Evolutionary conservation across 2,888 invertebrate genomes (phyloP).

Genomic region (Tortrix viridana): DNA sequence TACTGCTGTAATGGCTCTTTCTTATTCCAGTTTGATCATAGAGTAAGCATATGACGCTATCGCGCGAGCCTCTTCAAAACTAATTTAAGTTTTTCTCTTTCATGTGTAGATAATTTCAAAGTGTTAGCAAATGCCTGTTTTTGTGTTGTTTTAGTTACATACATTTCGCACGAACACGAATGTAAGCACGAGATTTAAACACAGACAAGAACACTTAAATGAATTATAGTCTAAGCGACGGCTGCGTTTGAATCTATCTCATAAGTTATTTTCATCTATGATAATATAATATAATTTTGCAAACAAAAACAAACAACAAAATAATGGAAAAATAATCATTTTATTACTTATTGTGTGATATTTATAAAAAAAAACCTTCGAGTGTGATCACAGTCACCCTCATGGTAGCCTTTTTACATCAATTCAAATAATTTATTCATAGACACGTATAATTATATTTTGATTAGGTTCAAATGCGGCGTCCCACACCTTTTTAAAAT

Average conservation of each 20-base stretch:
- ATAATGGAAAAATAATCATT: too few relatives aligned
- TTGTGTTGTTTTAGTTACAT: background rate
- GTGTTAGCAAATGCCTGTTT: background rate
- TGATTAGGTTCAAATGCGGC: conserved; percentile 1
- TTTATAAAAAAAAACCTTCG: too few relatives aligned
- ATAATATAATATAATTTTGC: background rate
- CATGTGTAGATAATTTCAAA: background rate
- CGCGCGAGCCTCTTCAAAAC: conserved; percentile 9
- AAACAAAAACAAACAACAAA: background rate
- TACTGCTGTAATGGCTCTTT: too few relatives aligned
- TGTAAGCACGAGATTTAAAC: conserved; percentile 18
- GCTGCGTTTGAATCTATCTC: conserved; percentile 17
- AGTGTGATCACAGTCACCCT: too few relatives aligned
- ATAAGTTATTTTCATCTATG: background rate
- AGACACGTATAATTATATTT: too few relatives aligned
- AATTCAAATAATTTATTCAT: too few relatives aligned
- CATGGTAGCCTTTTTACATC: too few relatives aligned
- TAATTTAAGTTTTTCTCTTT: background rate
- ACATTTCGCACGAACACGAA: conserved; percentile 20
- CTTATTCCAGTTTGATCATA: background rate
- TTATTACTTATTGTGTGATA: too few relatives aligned
- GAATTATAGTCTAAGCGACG: conserved; percentile 20
- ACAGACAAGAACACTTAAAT: conserved; percentile 27
- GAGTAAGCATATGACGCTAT: conserved; percentile 2
- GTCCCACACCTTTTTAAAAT: background rate